Conservation (phyloP, 2,113 vertebrate genomes). For the Phylloscopus whistleri region DNA sequence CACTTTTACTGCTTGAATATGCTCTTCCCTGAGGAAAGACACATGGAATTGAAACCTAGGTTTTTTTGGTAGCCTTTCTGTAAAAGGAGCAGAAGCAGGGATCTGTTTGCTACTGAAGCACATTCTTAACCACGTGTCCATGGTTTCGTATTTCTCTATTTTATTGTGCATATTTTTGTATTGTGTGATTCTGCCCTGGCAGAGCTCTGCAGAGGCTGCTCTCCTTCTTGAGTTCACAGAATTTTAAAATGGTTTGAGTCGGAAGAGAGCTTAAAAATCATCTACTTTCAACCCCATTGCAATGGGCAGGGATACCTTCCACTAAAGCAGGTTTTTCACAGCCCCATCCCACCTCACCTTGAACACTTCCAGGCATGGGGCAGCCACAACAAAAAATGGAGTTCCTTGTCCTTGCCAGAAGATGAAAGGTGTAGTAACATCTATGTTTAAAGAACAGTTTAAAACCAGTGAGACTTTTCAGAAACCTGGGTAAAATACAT, state of each 20-base stretch:
- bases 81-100: not conserved
- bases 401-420: rapidly evolving
- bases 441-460: not conserved
- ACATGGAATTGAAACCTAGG: not conserved
- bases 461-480: not conserved
- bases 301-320: not conserved
- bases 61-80: not conserved
- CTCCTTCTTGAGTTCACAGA: not conserved
- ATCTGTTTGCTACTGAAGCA: not conserved
- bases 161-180: rapidly evolving
- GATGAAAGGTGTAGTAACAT: not conserved
- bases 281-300: not conserved
- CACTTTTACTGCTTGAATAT: not conserved
- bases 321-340: not conserved
- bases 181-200: not conserved
- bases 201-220: not conserved
- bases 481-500: not conserved
- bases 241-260: not conserved
- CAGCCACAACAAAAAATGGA: not conserved
- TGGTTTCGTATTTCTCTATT: not conserved
- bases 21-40: not conserved
- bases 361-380: not conserved
- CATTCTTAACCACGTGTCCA: not conserved
- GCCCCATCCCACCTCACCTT: not conserved
- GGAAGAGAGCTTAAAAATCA: not conserved